Evolutionary conservation across 2,797 vertebrate genomes (phyloP), one percentile per base, ranked within the genome.

Genomic region (Synanceia verrucosa): DNA sequence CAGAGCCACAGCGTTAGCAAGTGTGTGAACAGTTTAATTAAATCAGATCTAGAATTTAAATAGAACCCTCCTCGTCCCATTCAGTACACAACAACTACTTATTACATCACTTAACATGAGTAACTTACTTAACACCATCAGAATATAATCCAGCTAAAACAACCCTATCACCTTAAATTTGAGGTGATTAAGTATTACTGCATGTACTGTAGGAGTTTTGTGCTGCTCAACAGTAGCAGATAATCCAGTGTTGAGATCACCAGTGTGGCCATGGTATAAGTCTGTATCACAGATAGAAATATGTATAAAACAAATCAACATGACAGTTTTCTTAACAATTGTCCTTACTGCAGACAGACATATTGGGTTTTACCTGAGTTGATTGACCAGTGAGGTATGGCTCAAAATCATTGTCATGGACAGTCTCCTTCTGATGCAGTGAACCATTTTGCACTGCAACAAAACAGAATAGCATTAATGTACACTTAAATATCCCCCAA

Each of bases 351-450:
- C 33, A 55, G 18, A 36, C 9, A 43, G 39, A 19, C 8, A 18
- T 43, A 50, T 5, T 4, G 16, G 14, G 61, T 41, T 91, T 94
- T 92, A 97, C 97, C 96, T 97, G 97, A 92, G 95, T 97, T 74
- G 97, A 97, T 87, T 97, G 97, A 92, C 96, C 91, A 33, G 96
- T 95, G 91, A 98, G 96, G 90, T 97, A 98, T 89, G 96, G 96
- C 89, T 98, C 97, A 92, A 98, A 98, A 92, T 98, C 97, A 88
- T 93, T 96, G 93, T 97, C 97, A n/a, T 97, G 97, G 82, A 96
- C 95, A 81, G 95, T 94, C 83, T 98, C 97, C 93, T 98, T 98
- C 93, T 96, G 97, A 93, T 97, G 97, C 90, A 98, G 91, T 1
- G 97, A 96, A 95, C 97, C 96, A 96, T 97, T 98, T 95, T 98